A percentile compares a stretch with the other conserved stretches of the same genome.
Conservation (phyloP, 2,113 vertebrate species). For the Eublepharis macularius region DNA sequence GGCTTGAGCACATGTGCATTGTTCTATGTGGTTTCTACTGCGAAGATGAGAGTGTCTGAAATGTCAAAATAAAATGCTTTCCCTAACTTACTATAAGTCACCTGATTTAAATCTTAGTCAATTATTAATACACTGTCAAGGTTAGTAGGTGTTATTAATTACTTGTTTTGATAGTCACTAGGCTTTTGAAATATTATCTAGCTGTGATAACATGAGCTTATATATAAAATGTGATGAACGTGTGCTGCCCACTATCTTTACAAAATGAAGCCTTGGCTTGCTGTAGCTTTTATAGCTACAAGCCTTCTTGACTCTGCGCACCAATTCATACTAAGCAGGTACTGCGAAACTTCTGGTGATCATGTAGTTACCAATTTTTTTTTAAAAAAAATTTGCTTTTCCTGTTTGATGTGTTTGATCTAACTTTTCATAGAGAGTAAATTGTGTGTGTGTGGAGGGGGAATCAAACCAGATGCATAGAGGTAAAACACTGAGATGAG, state of each 20-base stretch:
- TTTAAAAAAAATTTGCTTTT: neutral
- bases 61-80: neutral
- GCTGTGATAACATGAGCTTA: neutral
- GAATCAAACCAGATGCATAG: neutral
- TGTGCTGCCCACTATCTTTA: constrained; percentile 3
- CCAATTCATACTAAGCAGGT: constrained; percentile 3
- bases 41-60: neutral
- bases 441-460: too few species aligned
- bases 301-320: neutral
- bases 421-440: neutral
- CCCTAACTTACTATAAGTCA: neutral
- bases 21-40: neutral
- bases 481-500: neutral
- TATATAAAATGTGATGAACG: constrained; percentile 27
- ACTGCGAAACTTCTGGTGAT: neutral
- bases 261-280: constrained; percentile 41
- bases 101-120: constrained; percentile 5
- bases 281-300: neutral
- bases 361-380: neutral
- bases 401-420: neutral
- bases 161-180: constrained; percentile 4
- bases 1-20: neutral
- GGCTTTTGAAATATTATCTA: constrained; percentile 19
- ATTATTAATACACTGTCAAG: constrained; percentile 35
- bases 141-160: constrained; percentile 24